These are phyloP conservation scores for Todus mexicanus DNA, from an alignment of 2,797 vertebrate species.

Conservation along the genomic window DNA sequence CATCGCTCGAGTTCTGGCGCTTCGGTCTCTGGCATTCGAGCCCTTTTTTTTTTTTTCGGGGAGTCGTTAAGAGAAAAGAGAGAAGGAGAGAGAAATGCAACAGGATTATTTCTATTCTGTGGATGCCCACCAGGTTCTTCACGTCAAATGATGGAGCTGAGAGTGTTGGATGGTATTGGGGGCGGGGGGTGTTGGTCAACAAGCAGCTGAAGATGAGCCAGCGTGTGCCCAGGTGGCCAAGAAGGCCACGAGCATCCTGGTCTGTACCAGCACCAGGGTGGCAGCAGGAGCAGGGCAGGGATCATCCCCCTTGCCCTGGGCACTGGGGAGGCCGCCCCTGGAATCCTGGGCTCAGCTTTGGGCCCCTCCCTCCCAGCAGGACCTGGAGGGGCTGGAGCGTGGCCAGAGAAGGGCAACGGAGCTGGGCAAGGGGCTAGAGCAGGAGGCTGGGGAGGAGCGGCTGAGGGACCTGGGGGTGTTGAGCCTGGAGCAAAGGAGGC, in stretches of 20 bases:
- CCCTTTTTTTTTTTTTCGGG: constrained; percentile 83
- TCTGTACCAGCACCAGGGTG: not conserved
- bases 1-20: constrained; percentile 89
- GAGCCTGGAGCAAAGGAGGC: too few species aligned
- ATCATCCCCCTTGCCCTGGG: too few species aligned
- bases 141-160: fast-evolving
- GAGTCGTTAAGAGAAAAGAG: not conserved
- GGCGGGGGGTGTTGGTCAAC: not conserved
- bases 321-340: too few species aligned
- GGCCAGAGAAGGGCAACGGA: too few species aligned
- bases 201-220: too few species aligned
- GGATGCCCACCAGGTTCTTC: fast-evolving
- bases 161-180: not conserved
- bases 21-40: constrained; percentile 93
- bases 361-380: too few species aligned
- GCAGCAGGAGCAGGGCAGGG: not conserved
- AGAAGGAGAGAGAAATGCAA: not conserved
- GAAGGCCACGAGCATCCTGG: not conserved
- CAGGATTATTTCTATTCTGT: not conserved
- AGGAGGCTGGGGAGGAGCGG: too few species aligned
- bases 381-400: too few species aligned
- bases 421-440: too few species aligned
- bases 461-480: too few species aligned
- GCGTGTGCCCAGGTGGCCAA: not conserved
- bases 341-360: too few species aligned